Evolutionary conservation across 2,113 vertebrate species (phyloP), one percentile per base, ranked within the genome.

Genomic region (Noturus placidus): DNA sequence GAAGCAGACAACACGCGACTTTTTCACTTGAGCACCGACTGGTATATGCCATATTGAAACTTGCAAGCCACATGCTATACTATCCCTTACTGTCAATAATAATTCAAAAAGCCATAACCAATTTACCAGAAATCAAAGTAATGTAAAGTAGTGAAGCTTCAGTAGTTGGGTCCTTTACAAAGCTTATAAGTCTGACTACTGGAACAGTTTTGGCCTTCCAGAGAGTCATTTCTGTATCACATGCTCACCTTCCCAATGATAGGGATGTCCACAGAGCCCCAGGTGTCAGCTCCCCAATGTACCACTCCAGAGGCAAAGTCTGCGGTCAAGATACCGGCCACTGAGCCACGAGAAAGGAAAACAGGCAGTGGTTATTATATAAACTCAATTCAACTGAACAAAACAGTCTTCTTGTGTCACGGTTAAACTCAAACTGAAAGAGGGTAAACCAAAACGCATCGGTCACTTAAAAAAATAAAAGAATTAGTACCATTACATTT

Each of bases 231-330:
- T 46, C 46, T 59, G 15, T 13, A 63, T n/a, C 76, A 52, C 33
- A 61, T 86, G 84, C 92, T 94, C 92, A 96, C 95, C 96, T 95
- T 95, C 88, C 95, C 95, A 91, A 94, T 94, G 92, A 97, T 92
- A 93, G 96, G 96, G 92, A 97, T 96, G 94, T 97, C 96, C 95
- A 96, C 95, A 56, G 96, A 97, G 91, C 95, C 95, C 96, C 95
- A 95, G 91, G 95, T 96, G 92, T 96, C 94, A 42, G 95, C 94
- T 93, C 95, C 96, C 96, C 93, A 93, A 90, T 96, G 96, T 83
- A 96, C 94, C 2, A 90, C 93, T 90, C 96, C 96, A 52, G 94
- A 92, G 87, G 96, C 95, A 94, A 96, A 97, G 94, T 97, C 96
- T 91, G 95, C 96, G 7, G 92, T 95, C 94, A 95, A 95, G 90